Conservation (phyloP, 1,140 invertebrate genomes). For the Diorhabda sublineata region DNA sequence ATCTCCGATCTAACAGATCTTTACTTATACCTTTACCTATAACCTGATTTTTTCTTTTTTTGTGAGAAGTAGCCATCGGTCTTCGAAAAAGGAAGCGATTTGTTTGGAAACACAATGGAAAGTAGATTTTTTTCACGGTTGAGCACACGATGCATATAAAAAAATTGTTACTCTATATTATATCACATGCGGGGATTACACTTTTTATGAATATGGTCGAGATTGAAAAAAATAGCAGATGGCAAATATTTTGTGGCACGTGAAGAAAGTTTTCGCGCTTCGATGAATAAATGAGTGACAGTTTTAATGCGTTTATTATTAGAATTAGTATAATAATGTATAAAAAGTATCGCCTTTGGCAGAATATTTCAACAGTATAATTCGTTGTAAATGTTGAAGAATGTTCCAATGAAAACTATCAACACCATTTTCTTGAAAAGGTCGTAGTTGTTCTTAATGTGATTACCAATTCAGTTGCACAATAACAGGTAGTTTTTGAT, state of each 20-base stretch:
- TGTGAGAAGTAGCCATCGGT: conserved; percentile 19
- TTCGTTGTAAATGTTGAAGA: too few relatives aligned
- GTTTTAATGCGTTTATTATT: conserved; percentile 6
- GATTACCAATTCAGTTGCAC: too few relatives aligned
- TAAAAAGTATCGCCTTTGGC: too few relatives aligned
- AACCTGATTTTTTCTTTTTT: conserved; percentile 24
- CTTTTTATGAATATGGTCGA: conserved; percentile 18
- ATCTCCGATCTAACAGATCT: conserved; percentile 33
- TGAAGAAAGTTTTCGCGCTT: conserved; percentile 23
- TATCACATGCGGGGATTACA: conserved; percentile 13
- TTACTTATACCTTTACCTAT: conserved; percentile 24
- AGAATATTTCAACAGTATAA: too few relatives aligned
- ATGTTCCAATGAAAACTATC: too few relatives aligned
- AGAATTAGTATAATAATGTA: background rate
- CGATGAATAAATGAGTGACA: conserved; percentile 26
- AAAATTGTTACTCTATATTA: conserved; percentile 10
- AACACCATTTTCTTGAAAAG: too few relatives aligned
- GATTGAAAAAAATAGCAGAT: conserved; percentile 25
- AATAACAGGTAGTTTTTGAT: too few relatives aligned
- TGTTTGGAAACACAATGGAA: conserved; percentile 15
- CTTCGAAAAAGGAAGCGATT: conserved; percentile 12
- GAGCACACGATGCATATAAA: conserved; percentile 17
- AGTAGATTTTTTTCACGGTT: conserved; percentile 20
- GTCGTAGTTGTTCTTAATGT: too few relatives aligned
- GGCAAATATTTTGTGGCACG: conserved; percentile 21